phyloP scores from a whole-genome alignment of 2,888 invertebrate species.

The Drosophila algonquin region DNA sequence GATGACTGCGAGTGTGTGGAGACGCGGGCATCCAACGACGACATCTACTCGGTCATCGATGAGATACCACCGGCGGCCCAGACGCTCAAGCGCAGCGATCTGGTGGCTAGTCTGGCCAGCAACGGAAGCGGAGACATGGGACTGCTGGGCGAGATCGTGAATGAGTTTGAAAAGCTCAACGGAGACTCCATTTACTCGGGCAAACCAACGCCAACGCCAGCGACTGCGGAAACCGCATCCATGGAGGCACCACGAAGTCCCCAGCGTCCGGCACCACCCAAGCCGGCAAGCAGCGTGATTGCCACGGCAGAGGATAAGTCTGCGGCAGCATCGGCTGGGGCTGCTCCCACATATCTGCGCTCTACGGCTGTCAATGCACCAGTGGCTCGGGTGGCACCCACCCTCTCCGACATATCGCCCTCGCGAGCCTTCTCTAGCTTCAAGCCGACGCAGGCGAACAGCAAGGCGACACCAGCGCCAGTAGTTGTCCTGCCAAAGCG shows the following conservation, averaged over 20 bases:
- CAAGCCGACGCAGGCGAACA: constrained; percentile 69
- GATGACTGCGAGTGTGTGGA: constrained; percentile 90
- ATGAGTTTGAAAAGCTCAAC: constrained; percentile 93
- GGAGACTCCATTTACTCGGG: constrained; percentile 94
- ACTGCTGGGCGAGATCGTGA: constrained; percentile 92
- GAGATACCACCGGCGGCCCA: constrained; percentile 87
- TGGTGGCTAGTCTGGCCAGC: constrained; percentile 81
- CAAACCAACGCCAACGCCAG: constrained; percentile 85
- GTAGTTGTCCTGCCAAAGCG: constrained; percentile 37
- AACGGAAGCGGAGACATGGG: constrained; percentile 86
- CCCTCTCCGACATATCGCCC: constrained; percentile 80
- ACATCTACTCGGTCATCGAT: constrained; percentile 94
- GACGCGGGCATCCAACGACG: constrained; percentile 87
- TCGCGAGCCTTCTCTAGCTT: constrained; percentile 82
- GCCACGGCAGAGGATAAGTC: constrained; percentile 79
- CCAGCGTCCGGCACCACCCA: constrained; percentile 86
- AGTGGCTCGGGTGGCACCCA: constrained; percentile 83
- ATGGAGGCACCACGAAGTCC: constrained; percentile 68
- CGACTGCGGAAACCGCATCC: not conserved
- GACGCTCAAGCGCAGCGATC: constrained; percentile 79
- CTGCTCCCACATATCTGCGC: constrained; percentile 88
- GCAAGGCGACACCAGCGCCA: constrained; percentile 26
- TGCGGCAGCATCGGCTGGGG: constrained; percentile 4
- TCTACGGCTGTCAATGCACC: constrained; percentile 90
- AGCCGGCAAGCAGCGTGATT: constrained; percentile 81